phyloP scores from a whole-genome alignment of 2,888 invertebrate genomes.

The Nezara viridula region DNA sequence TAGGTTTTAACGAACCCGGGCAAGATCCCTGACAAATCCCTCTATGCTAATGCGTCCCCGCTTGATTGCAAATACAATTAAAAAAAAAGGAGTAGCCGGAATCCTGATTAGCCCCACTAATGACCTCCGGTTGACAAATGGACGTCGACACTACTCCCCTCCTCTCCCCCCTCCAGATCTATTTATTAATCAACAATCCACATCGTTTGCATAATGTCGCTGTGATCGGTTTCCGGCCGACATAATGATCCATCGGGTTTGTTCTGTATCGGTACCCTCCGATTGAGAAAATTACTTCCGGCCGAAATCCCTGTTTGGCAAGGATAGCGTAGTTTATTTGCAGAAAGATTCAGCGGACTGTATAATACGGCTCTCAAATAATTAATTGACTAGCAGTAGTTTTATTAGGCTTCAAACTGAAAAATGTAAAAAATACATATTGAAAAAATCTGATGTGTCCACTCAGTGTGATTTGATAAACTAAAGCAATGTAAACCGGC shows the following conservation, averaged over 20 bases:
- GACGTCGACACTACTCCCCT: not conserved
- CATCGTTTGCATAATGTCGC: conserved; percentile 6
- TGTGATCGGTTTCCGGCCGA: not conserved
- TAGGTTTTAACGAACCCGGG: conserved; percentile 2
- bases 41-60: conserved; percentile 31
- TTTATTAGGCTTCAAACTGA: no score
- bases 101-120: conserved; percentile 31
- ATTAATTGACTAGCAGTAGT: no score
- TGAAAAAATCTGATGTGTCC: no score
- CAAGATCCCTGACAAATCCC: conserved; percentile 49
- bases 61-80: conserved; percentile 46
- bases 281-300: not conserved
- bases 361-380: not conserved
- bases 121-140: conserved; percentile 38
- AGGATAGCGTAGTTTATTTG: not conserved
- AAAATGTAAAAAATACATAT: no score
- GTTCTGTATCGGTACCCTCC: not conserved
- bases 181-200: conserved; percentile 25
- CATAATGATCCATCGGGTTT: conserved; percentile 8
- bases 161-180: not conserved
- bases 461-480: no score
- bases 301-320: not conserved
- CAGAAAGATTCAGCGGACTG: not conserved
- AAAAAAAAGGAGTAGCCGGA: conserved; percentile 36
- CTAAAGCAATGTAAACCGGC: no score